A percentile compares a stretch with the other conserved stretches of the same genome.
These are phyloP conservation scores for Mythimna loreyi DNA, from an alignment of 2,888 invertebrate genomes.

Conservation along the genomic window DNA sequence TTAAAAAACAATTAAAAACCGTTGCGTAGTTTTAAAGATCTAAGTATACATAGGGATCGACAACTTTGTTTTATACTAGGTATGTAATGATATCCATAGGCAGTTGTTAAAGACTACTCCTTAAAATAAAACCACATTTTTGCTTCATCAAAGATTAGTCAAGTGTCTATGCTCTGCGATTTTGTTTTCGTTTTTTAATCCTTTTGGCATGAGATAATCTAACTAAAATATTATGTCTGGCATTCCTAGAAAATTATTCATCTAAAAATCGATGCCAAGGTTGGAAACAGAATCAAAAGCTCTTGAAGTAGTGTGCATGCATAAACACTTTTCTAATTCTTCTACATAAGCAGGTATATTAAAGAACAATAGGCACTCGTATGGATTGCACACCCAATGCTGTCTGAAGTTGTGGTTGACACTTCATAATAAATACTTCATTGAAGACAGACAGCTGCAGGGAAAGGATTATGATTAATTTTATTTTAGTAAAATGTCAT, in stretches of 20 bases:
- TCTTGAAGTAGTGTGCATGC: background rate
- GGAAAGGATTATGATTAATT: background rate
- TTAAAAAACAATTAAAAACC: too few species aligned
- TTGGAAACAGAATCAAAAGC: background rate
- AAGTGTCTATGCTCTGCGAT: slow-evolving; percentile 12
- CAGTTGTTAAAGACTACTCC: background rate
- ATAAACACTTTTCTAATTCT: background rate
- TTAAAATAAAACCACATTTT: background rate
- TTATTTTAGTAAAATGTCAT: background rate
- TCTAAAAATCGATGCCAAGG: background rate
- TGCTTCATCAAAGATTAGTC: background rate
- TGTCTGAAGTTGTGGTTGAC: background rate
- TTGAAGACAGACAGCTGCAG: background rate
- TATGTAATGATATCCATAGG: background rate
- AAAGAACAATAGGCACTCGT: background rate
- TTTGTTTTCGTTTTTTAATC: background rate
- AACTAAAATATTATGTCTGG: background rate
- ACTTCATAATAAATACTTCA: background rate
- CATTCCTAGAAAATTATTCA: slow-evolving; percentile 20
- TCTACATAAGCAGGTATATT: background rate
- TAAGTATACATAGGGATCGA: too few species aligned
- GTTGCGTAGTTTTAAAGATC: too few species aligned
- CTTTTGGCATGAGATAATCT: slow-evolving; percentile 1
- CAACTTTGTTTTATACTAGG: too few species aligned
- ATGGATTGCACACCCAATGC: background rate